phyloP scores from a whole-genome alignment of 2,888 invertebrate genomes.

The Folsomia manolachei region DNA sequence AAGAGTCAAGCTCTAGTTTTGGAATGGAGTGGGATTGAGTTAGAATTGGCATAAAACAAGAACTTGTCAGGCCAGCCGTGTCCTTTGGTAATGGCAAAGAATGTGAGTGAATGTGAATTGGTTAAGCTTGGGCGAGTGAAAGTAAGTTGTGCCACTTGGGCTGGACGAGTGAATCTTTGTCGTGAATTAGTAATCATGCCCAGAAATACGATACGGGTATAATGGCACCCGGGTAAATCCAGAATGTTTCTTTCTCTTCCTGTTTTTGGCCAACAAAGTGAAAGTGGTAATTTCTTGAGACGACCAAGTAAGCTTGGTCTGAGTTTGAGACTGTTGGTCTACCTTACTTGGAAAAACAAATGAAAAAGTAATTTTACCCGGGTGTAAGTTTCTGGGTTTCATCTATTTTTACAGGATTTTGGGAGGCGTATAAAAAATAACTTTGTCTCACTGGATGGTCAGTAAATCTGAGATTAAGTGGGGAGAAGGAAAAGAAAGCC shows the following conservation, averaged over 20 bases:
- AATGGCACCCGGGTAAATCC: not conserved
- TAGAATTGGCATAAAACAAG: too few species aligned
- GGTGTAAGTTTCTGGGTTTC: not conserved
- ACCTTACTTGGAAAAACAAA: not conserved
- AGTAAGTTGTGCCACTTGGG: not conserved
- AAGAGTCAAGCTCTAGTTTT: too few species aligned
- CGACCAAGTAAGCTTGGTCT: too few species aligned
- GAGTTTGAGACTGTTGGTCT: too few species aligned
- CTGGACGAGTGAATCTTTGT: not conserved
- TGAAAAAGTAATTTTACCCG: not conserved
- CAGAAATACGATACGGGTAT: not conserved
- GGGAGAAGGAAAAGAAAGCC: too few species aligned
- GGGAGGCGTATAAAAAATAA: not conserved
- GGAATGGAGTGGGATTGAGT: too few species aligned
- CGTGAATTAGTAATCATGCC: not conserved
- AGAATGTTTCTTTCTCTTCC: not conserved
- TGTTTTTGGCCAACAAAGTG: not conserved
- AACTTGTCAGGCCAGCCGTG: too few species aligned
- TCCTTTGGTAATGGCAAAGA: too few species aligned
- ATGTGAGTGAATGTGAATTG: too few species aligned
- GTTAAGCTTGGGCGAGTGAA: too few species aligned
- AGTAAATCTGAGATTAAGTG: not conserved
- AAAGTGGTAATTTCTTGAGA: not conserved
- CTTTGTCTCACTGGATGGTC: not conserved
- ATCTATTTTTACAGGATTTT: not conserved